Percentiles rank a stretch among this genome's conserved stretches.
phyloP scores from a whole-genome alignment of 2,888 invertebrate species.

The Drosophila affinis region DNA sequence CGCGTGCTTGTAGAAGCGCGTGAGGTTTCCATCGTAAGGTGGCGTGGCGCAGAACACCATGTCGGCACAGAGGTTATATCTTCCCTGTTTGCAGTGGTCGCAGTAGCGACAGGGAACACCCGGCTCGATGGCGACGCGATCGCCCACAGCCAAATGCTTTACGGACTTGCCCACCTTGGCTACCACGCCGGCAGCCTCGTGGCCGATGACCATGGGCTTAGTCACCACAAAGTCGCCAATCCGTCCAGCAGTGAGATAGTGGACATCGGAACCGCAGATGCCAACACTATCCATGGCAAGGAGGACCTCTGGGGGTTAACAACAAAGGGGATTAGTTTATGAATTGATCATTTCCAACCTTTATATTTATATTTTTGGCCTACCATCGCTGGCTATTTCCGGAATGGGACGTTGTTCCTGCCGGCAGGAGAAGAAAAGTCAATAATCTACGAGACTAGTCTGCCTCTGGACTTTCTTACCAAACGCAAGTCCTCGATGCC shows the following conservation, averaged over 20 bases:
- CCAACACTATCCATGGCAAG: constrained; percentile 95
- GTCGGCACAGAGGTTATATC: constrained; percentile 95
- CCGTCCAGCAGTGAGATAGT: constrained; percentile 92
- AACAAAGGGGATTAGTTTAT: neutral
- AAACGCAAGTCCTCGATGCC: constrained; percentile 89
- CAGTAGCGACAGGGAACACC: constrained; percentile 95
- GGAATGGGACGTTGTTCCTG: constrained; percentile 94
- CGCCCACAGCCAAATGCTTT: constrained; percentile 89
- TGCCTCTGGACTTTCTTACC: constrained; percentile 84
- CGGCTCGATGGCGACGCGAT: constrained; percentile 97
- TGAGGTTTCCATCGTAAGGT: constrained; percentile 94
- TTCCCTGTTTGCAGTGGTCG: constrained; percentile 91
- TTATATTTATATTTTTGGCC: neutral
- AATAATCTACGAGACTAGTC: neutral
- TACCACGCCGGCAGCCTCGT: constrained; percentile 94
- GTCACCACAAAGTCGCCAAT: constrained; percentile 94
- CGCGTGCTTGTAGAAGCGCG: constrained; percentile 94
- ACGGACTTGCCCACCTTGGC: constrained; percentile 90
- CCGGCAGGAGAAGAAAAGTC: constrained; percentile 33
- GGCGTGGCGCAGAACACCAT: constrained; percentile 98
- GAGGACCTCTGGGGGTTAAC: constrained; percentile 84
- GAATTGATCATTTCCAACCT: neutral
- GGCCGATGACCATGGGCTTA: constrained; percentile 97
- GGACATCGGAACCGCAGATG: constrained; percentile 98
- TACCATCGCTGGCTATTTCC: constrained; percentile 88